A percentile compares a stretch with the other conserved stretches of the same genome.
phyloP scores from a whole-genome alignment of 2,888 invertebrate genomes.

The Ophion costatus region DNA sequence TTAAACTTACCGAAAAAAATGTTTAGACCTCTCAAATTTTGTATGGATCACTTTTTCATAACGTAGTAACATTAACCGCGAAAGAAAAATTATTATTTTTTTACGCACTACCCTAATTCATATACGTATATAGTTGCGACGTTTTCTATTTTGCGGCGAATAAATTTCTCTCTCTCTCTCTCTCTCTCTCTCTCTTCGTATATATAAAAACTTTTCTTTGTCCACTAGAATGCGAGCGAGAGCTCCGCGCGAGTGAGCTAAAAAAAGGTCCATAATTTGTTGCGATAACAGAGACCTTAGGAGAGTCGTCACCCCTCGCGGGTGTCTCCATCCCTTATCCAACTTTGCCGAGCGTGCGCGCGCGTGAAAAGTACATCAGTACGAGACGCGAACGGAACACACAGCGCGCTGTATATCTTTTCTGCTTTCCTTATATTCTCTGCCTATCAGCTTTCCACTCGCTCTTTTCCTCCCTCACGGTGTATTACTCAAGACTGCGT shows the following conservation, averaged over 20 bases:
- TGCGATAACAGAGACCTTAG: conserved; percentile 50
- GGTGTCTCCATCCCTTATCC: conserved; percentile 3
- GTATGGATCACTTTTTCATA: too few relatives aligned
- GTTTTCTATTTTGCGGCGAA: conserved; percentile 20
- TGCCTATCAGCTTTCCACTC: conserved; percentile 15
- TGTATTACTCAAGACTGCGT: conserved; percentile 36
- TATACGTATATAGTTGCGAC: background rate
- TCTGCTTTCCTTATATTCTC: conserved; percentile 33
- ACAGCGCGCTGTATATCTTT: conserved; percentile 31
- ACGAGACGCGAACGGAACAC: conserved; percentile 60
- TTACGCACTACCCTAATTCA: too few relatives aligned
- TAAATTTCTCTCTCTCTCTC: conserved; percentile 13
- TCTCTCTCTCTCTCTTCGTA: background rate
- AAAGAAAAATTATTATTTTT: too few relatives aligned
- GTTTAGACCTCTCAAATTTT: too few relatives aligned
- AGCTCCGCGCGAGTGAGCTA: background rate
- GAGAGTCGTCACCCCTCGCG: conserved; percentile 7
- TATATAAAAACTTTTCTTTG: background rate
- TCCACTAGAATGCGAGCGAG: background rate
- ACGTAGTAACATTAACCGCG: too few relatives aligned
- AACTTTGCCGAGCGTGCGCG: conserved; percentile 39
- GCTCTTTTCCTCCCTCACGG: conserved; percentile 28
- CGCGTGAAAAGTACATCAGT: conserved; percentile 64
- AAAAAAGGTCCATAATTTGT: conserved; percentile 53
- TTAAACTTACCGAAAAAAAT: too few relatives aligned